Evolutionary conservation across 2,113 vertebrate genomes (phyloP).

Genomic region (Siniperca chuatsi): DNA sequence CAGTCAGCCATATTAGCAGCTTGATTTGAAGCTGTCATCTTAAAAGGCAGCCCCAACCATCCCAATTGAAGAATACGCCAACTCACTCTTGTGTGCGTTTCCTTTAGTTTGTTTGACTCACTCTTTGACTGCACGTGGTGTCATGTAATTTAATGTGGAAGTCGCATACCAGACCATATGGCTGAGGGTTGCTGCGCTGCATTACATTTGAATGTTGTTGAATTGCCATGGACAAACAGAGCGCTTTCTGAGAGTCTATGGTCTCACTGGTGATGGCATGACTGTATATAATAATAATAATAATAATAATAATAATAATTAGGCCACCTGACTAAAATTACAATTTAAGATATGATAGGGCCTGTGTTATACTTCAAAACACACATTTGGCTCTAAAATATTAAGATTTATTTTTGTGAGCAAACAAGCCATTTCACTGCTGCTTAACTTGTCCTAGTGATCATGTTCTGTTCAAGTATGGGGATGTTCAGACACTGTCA

Average conservation of each 20-base stretch:
- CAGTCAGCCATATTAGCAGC: constrained; percentile 51
- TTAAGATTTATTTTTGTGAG: background rate
- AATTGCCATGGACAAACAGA: background rate
- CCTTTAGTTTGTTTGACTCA: constrained; percentile 47
- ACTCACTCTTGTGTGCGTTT: constrained; percentile 1
- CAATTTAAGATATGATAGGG: background rate
- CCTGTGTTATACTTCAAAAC: background rate
- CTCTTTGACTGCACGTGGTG: constrained; percentile 25
- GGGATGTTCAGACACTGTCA: constrained; percentile 72
- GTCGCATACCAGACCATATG: constrained; percentile 33
- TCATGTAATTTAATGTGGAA: constrained; percentile 39
- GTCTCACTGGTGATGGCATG: background rate
- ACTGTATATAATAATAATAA: constrained; percentile 26
- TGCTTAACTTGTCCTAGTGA: background rate
- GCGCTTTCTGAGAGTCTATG: background rate
- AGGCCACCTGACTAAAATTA: constrained; percentile 8
- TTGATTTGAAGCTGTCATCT: constrained; percentile 42
- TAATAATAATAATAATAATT: constrained; percentile 34
- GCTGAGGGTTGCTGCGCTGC: constrained; percentile 23
- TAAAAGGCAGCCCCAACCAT: constrained; percentile 23
- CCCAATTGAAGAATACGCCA: constrained; percentile 19
- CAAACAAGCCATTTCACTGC: background rate
- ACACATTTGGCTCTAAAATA: background rate
- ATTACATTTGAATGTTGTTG: constrained; percentile 16
- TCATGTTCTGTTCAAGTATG: constrained; percentile 10